phyloP scores from a whole-genome alignment of 2,888 invertebrate species.

The Fabriciana adippe region DNA sequence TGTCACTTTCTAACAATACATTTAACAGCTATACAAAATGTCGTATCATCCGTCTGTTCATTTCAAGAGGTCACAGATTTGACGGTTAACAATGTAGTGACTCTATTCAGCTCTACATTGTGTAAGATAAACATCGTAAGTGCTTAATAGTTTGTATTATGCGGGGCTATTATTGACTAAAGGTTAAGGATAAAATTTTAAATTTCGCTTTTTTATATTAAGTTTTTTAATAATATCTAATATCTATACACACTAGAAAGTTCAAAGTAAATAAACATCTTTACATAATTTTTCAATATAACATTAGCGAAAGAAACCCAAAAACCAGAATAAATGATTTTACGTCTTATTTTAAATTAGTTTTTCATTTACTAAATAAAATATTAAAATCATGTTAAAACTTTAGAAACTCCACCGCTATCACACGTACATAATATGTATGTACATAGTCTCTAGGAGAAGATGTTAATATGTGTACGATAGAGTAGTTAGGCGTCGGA shows the following conservation, averaged over 20 bases:
- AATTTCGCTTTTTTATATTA: not conserved
- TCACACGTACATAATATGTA: not conserved
- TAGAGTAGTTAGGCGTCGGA: conserved; percentile 16
- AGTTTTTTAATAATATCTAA: not conserved
- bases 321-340: too few species aligned
- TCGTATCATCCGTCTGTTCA: conserved; percentile 8
- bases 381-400: too few species aligned
- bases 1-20: not conserved
- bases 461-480: not conserved
- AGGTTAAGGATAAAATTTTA: conserved; percentile 1
- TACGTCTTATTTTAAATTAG: too few species aligned
- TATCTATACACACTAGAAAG: too few species aligned
- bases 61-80: conserved; percentile 19
- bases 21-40: conserved; percentile 1
- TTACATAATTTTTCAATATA: too few species aligned
- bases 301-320: too few species aligned
- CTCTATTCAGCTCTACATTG: conserved; percentile 23
- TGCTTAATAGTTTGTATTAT: conserved; percentile 23
- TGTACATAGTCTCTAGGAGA: not conserved
- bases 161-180: conserved; percentile 15
- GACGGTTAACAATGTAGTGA: conserved; percentile 19
- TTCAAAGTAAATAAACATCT: too few species aligned
- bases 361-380: too few species aligned
- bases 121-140: conserved; percentile 25
- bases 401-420: too few species aligned